Evolutionary conservation across 2,888 invertebrate species (phyloP), one percentile per base, ranked within the genome.

Genomic region (Opisthograptis luteolata): DNA sequence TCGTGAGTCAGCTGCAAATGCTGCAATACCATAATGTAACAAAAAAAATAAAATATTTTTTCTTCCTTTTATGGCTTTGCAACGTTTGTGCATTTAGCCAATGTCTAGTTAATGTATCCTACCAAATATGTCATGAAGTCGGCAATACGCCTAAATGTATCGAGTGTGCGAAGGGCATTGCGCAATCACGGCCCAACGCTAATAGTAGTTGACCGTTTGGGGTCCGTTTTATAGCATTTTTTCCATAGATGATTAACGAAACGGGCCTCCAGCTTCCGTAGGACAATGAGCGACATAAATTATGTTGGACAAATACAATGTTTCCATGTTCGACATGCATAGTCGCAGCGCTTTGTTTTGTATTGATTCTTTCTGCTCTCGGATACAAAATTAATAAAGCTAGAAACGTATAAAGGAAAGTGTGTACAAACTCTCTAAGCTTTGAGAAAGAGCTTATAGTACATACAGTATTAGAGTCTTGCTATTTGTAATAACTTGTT

Each of bases 221-320:
- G 55, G 55, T 54, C 58, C 60, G 64, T 72, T 76, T 77, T 77
- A 76, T 76, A 69, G 70, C 75, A 76, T 81, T 87, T 88, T 88
- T 88, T 87, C 81, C 72, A 72, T 73, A 73, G 67, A 78, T 80
- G 79, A 87, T 87, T 84, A 87, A 81, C 70, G 79, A 55, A 76
- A 79, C 79, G 74, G 79, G 90, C 88, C 88, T 81, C 68, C 86
- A 79, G 82, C 78, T 85, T 87, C 81, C 81, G 83, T 73, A 77
- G 79, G 80, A 89, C 86, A 88, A 88, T 82, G 68, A 64, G 43
- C 57, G 66, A 70, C 81, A 89, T 89, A 87, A 89, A 89, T 87
- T 83, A 81, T 82, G 63, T 81, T 79, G 77, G 74, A 80, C 80
- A 81, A 84, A 84, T 73, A 83, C 66, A 74, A 78, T 77, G 66